A percentile compares a stretch with the other conserved stretches of the same genome.
phyloP scores from a whole-genome alignment of 2,888 invertebrate genomes.

The Hartigia nigra region DNA sequence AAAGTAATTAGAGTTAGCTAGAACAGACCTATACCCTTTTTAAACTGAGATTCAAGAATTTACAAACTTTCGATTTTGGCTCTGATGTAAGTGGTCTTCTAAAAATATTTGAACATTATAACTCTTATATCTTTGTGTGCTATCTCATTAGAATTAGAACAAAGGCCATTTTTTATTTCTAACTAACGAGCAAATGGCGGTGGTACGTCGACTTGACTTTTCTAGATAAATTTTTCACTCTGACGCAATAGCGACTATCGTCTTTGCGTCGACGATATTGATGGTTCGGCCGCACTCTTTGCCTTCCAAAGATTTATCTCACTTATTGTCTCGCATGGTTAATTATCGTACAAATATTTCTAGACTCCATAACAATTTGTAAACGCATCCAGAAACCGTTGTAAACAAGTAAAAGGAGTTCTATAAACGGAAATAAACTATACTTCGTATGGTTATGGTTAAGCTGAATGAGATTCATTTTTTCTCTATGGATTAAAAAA shows the following conservation, averaged over 20 bases:
- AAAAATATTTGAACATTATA: not conserved
- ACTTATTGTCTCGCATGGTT: not conserved
- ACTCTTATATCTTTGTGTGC: not conserved
- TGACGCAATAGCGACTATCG: not conserved
- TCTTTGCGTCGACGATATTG: conserved; percentile 35
- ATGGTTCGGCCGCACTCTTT: conserved; percentile 54
- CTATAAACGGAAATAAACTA: too few relatives aligned
- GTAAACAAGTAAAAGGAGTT: not conserved
- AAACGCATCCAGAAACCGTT: not conserved
- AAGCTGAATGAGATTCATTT: not conserved
- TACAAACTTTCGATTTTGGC: not conserved
- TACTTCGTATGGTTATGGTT: not conserved
- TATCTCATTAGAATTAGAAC: not conserved
- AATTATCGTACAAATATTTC: not conserved
- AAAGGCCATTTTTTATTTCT: not conserved
- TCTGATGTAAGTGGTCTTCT: not conserved
- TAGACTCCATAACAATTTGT: not conserved
- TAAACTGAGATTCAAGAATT: not conserved
- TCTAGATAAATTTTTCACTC: not conserved
- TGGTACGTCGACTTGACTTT: not conserved
- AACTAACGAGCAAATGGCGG: not conserved
- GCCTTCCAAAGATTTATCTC: conserved; percentile 52
- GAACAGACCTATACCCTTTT: not conserved
- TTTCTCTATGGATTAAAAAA: not conserved
- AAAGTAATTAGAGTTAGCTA: not conserved